Evolutionary conservation across 2,797 vertebrate genomes (phyloP).

Genomic region (Aulostomus chinensis): DNA sequence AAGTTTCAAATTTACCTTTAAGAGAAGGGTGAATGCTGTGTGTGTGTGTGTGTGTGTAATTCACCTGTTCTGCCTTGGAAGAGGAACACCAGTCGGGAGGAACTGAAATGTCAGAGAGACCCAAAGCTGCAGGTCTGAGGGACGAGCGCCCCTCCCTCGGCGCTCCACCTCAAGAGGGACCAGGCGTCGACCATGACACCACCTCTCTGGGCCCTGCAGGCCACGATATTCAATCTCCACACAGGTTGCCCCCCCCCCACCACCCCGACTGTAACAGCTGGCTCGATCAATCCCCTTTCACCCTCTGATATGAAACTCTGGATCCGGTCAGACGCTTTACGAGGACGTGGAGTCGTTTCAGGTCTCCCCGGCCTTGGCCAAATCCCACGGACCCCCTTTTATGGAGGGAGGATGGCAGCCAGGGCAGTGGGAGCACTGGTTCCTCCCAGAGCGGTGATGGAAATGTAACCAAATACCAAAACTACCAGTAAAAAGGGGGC

Average conservation of each 20-base stretch:
- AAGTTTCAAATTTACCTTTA: too few species aligned
- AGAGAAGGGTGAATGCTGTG: too few species aligned
- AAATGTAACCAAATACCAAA: slow-evolving; percentile 75
- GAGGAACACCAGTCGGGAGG: too few species aligned
- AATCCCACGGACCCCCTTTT: slow-evolving; percentile 64
- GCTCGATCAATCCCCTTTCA: slow-evolving; percentile 49
- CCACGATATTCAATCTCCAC: slow-evolving; percentile 32
- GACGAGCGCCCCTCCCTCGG: too few species aligned
- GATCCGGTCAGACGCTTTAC: slow-evolving; percentile 77
- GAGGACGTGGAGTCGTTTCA: slow-evolving; percentile 70
- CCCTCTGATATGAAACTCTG: slow-evolving; percentile 72
- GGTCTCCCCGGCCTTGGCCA: slow-evolving; percentile 64
- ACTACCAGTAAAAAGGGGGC: slow-evolving; percentile 59
- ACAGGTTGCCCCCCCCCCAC: slow-evolving; percentile 33
- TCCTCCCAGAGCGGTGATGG: slow-evolving; percentile 55
- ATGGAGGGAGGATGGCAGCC: slow-evolving; percentile 52
- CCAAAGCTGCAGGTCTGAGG: too few species aligned
- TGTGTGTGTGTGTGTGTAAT: too few species aligned
- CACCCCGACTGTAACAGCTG: slow-evolving; percentile 71
- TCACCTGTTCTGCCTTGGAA: too few species aligned
- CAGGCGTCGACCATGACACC: too few species aligned
- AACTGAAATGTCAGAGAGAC: too few species aligned
- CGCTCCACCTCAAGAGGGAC: too few species aligned
- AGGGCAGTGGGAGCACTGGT: slow-evolving; percentile 28
- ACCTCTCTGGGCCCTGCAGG: too few species aligned